Evolutionary conservation across 2,797 vertebrate genomes (phyloP), one percentile per base, ranked within the genome.

Genomic region (Mus caroli): DNA sequence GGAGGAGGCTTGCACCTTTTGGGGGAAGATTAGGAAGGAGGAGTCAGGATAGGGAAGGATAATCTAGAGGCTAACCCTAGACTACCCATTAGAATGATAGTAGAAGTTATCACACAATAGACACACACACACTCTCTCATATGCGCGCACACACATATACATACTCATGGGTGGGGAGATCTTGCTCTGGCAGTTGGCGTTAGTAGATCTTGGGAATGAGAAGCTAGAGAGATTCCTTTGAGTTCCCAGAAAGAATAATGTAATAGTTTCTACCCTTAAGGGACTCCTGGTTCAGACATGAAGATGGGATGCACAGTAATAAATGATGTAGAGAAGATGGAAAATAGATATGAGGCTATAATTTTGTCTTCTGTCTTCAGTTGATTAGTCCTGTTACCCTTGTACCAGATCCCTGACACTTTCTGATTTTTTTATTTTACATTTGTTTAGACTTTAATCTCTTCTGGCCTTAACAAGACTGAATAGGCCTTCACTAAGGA

Each of bases 31-130:
- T 92, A 91, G 92, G 58, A 94, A 96, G 71, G 87, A 54, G 83
- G 89, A 92, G 78, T 56, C 89, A 58, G 80, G 73, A 78, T 1
- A 9, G 76, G 56, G 17, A 79, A 62, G 56, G 94, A 26, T 24
- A 90, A 82, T 37, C 40, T 96, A 71, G 88, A 96, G 69, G 76
- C 96, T 52, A 79, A 90, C 77, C 85, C 77, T 71, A 92, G 52
- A 83, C 86, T 97, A 96, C 80, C 85, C 87, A 73, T 92, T 93
- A 95, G 76, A 95, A n/a, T n/a, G 60, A n/a, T 76, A 77, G 31
- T 90, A 86, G 56, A 93, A 96, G 19, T 90, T 76, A 54, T 20
- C 22, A 86, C 62, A 52, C 20, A 46, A 69, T 46, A 46, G 22
- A 58, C 12, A 20, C 56, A 43, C 80, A 43, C 56, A 19, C 20